Percentiles rank a stretch among this genome's conserved stretches.
These are phyloP conservation scores for Ophiodon elongatus DNA, from an alignment of 2,113 vertebrate species.

Conservation along the genomic window DNA sequence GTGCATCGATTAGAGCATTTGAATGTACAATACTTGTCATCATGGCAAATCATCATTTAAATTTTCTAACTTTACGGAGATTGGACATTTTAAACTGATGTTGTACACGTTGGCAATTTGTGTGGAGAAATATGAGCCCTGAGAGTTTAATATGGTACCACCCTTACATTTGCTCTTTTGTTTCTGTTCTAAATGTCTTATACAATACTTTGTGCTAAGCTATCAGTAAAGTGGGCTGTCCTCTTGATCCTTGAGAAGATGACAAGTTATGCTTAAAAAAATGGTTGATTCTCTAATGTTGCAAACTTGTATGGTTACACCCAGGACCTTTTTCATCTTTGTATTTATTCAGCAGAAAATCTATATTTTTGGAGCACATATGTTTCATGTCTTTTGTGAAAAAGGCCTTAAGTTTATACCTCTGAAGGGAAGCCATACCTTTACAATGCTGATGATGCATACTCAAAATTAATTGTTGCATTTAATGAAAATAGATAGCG, in stretches of 20 bases:
- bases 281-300: not conserved
- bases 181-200: not conserved
- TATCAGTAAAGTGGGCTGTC: not conserved
- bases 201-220: no score
- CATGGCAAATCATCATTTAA: not conserved
- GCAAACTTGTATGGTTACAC: no score
- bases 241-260: not conserved
- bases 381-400: no score
- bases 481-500: not conserved
- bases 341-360: no score
- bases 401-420: no score
- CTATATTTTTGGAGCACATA: no score
- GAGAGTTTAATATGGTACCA: no score
- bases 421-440: no score
- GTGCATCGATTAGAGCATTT: not conserved
- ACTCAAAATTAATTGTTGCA: not conserved
- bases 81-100: not conserved
- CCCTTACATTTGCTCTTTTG: not conserved
- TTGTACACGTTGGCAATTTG: not conserved
- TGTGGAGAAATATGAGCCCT: no score
- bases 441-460: not conserved
- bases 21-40: not conserved
- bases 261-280: not conserved
- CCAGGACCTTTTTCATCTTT: no score
- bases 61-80: not conserved